Base-by-base conservation (phyloP, 2,797 vertebrate species). In the Neosalanx taihuensis region DNA sequence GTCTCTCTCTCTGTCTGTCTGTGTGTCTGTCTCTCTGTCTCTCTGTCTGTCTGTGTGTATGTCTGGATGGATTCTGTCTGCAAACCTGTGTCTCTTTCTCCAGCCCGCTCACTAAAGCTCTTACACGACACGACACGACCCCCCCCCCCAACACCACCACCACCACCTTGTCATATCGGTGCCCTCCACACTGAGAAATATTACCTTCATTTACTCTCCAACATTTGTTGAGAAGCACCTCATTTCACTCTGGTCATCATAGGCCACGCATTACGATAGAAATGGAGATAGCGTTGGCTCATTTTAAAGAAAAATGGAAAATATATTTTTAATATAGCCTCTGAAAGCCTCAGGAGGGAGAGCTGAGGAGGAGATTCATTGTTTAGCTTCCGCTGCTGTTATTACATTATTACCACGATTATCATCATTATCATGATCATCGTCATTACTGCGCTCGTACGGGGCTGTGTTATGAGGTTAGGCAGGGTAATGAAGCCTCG, bases 121-220 rank as follows among this genome's bases (percentile, higher is more conserved):
- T 79, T 73, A 78, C 31, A 46, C 67, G 23, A 71, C 64, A 53
- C n/a, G 37, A 30, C 33, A 53, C 69, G n/a, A 66, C 62, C 26
- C 73, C 72, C 67, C 70, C 30, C 62, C 61, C 18, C 17, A 59
- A 9, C 12, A 3, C 23, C 33, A 7, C 23, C 17, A 59, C 18
- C 12, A 3, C 23, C 33, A 7, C 23, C 33, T 46, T n/a, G 46
- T 41, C 41, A 59, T 23, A 53, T 35, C 68, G 46, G 61, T 46
- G 31, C 46, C 33, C 64, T 61, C 33, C 58, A 62, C 64, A 53
- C 53, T 59, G 33, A 64, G 68, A 75, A 70, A 78, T 82, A 77
- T 80, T 70, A 75, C 82, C 81, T 79, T 82, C 18, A 80, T 79
- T 80, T 82, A 69, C 66, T 67, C 76, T 67, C 20, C 62, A 71